Evolutionary conservation across 2,888 invertebrate genomes (phyloP), one percentile per base, ranked within the genome.

Genomic region (Ligdia adustata): DNA sequence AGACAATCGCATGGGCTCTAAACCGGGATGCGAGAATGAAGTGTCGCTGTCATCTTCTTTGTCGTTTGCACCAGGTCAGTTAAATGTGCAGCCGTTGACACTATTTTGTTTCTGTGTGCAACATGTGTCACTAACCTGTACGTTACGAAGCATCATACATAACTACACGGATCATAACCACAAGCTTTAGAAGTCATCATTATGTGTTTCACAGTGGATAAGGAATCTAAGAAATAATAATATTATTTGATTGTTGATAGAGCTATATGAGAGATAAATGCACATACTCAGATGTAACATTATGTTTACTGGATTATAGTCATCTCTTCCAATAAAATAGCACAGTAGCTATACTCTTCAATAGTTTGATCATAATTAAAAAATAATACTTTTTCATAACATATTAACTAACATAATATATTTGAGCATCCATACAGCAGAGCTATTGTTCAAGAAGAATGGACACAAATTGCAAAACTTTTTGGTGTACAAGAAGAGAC

Each of bases 21-120:
- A 82, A 83, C 79, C 81, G 69, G 90, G 84, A 80, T 84, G 80
- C 76, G 90, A 90, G 82, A 87, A 81, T 66, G 90, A 90, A 81
- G 82, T 90, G 82, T 85, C 84, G 83, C 85, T 90, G 89, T 77
- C 90, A 78, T 78, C 89, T 75, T 77, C 90, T 79, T 88, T 90
- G 75, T 83, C 90, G 65, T 90, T 88, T 83, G 80, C 86, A 69
- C 87, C 90, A 90, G 91, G 91, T 91, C 84, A 90, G 91, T 90
- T 88, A 60, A 73, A 82, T 89, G 87, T 89, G 83, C 79, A 75
- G 77, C 82, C 61, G 73, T 82, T 80, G 85, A 85, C 82, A 83
- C 76, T 77, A n/a, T n/a, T n/a, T 58, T 74, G 82, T 84, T 79
- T 84, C 69, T 82, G 81, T 89, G 88, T 88, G 85, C 80, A 75